These are phyloP conservation scores for Catagonus wagneri DNA, from an alignment of 2,113 vertebrate genomes.

Conservation along the genomic window DNA sequence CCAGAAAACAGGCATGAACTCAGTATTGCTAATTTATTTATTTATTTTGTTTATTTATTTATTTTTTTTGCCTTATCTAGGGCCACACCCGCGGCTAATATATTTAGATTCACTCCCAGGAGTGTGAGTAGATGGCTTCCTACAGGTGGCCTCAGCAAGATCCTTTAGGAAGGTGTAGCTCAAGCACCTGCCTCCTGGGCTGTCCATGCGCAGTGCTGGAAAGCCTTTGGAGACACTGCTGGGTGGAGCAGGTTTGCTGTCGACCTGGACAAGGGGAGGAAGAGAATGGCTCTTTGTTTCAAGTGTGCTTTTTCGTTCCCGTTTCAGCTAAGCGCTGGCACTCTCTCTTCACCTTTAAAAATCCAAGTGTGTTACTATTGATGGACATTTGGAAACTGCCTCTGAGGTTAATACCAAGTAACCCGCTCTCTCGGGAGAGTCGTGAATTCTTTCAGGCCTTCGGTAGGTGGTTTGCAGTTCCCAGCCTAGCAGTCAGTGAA, in stretches of 20 bases:
- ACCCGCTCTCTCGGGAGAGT: not conserved
- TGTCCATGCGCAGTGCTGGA: not conserved
- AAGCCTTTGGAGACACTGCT: not conserved
- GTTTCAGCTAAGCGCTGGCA: not conserved
- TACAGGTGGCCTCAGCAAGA: not conserved
- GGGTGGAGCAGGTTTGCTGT: not conserved
- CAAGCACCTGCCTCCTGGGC: not conserved
- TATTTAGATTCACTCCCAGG: not conserved
- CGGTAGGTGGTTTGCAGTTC: not conserved
- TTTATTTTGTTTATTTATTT: too few relatives aligned
- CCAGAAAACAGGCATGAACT: not conserved
- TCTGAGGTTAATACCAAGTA: not conserved
- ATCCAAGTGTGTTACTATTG: slow-evolving; percentile 31
- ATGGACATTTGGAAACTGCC: slow-evolving; percentile 38
- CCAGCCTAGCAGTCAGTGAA: not conserved
- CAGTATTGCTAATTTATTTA: not conserved
- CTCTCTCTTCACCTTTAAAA: not conserved
- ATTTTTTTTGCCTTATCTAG: too few relatives aligned
- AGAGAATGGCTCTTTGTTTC: slow-evolving; percentile 10
- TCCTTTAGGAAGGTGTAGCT: not conserved
- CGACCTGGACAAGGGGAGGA: not conserved
- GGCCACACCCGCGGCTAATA: too few relatives aligned
- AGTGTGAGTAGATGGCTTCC: not conserved
- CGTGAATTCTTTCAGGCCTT: not conserved
- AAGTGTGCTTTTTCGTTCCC: not conserved